Evolutionary conservation across 1,140 invertebrate species (phyloP).

Genomic region (Ericerus pela): DNA sequence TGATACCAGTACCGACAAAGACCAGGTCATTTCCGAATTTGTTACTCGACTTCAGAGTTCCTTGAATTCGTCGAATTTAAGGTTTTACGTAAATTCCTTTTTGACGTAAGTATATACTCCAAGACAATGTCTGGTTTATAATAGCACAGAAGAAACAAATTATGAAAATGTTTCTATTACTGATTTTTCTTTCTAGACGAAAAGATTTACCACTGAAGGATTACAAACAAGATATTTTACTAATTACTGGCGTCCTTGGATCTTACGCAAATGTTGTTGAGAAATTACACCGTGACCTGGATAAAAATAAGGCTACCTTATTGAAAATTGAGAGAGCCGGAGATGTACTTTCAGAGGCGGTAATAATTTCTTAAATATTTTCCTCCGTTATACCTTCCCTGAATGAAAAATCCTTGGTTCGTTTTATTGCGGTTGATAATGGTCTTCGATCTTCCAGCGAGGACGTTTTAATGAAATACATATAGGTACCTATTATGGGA

Average conservation of each 20-base stretch:
- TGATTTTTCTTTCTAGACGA: slow-evolving; percentile 35
- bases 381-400: not conserved
- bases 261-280: slow-evolving; percentile 63
- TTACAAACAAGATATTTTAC: slow-evolving; percentile 56
- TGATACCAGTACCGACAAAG: slow-evolving; percentile 47
- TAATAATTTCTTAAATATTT: slow-evolving; percentile 30
- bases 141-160: not conserved
- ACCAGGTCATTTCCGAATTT: slow-evolving; percentile 61
- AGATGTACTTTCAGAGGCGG: slow-evolving; percentile 63
- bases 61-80: slow-evolving; percentile 71
- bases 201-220: slow-evolving; percentile 52
- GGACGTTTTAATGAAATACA: too few species aligned
- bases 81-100: slow-evolving; percentile 65
- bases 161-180: not conserved
- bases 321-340: slow-evolving; percentile 64
- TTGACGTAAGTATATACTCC: slow-evolving; percentile 46
- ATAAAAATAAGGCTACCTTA: slow-evolving; percentile 66
- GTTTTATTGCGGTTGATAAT: too few species aligned
- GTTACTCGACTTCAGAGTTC: slow-evolving; percentile 58
- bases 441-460: too few species aligned
- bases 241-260: slow-evolving; percentile 65
- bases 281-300: slow-evolving; percentile 56
- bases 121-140: not conserved
- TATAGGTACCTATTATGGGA: too few species aligned
- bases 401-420: not conserved